Percentiles rank a stretch among this genome's conserved stretches.
phyloP scores from a whole-genome alignment of 2,888 invertebrate genomes.

The Leptinotarsa rubiginosa region DNA sequence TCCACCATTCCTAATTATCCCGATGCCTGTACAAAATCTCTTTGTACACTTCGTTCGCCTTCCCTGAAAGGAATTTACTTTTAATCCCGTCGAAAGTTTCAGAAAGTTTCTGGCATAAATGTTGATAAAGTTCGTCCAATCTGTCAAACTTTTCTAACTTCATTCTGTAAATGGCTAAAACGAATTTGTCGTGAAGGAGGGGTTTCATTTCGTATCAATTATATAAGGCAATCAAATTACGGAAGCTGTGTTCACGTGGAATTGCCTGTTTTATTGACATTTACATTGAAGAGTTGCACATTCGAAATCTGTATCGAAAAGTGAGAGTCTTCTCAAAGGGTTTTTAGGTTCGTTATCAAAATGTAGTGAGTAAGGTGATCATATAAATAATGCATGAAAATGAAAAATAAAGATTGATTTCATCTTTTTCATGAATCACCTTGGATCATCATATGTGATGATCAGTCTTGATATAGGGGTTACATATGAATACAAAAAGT shows the following conservation, averaged over 20 bases:
- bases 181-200: conserved; percentile 52
- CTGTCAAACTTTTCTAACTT: conserved; percentile 60
- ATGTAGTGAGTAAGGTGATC: too few species aligned
- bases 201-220: conserved; percentile 58
- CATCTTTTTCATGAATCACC: too few species aligned
- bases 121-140: conserved; percentile 56
- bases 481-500: too few species aligned
- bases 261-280: conserved; percentile 36
- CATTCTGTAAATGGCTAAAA: conserved; percentile 53
- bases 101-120: conserved; percentile 52
- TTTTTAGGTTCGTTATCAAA: too few species aligned
- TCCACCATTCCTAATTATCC: background rate
- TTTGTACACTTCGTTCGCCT: conserved; percentile 27
- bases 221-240: conserved; percentile 54
- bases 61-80: conserved; percentile 51
- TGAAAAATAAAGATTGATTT: too few species aligned
- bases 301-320: background rate
- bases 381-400: too few species aligned
- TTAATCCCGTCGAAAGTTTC: conserved; percentile 50
- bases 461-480: too few species aligned
- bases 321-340: too few species aligned
- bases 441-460: too few species aligned
- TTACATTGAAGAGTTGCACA: conserved; percentile 1
- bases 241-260: conserved; percentile 22
- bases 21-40: background rate